Evolutionary conservation across 1,140 invertebrate species (phyloP), one percentile per base, ranked within the genome.

Genomic region (Drepana arcuata): DNA sequence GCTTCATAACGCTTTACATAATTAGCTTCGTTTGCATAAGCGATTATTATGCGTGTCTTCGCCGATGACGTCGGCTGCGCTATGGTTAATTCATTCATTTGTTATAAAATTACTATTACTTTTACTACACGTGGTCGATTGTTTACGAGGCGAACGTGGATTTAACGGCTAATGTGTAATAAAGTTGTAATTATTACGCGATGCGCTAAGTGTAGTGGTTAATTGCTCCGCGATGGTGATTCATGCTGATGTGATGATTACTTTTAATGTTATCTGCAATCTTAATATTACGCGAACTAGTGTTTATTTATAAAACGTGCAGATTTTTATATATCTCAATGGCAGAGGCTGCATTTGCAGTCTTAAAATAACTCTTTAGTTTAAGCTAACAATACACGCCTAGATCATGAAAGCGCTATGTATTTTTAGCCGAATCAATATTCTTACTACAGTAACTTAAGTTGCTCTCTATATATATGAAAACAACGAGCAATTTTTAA

Each of bases 41-140:
- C 51, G 59, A 75, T 81, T 69, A 77, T 74, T 65, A 74, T 71
- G 74, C 67, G 67, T 79, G 71, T 77, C 71, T 77, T 68, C 66
- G 56, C 34, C 43, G 61, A 54, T 77, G 68, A 72, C 69, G 70
- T 61, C 37, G 48, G 45, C 34, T 40, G 56, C 53, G 60, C 62
- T 71, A 59, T 65, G 55, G 71, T 61, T 58, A 70, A 79, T 70
- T 64, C 69, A 75, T 77, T 72, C 68, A 60, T 71, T 67, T 63
- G 62, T 77, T 68, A 63, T 67, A 48, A 65, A 66, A 72, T 71
- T 70, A 72, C 65, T 56, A 55, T 50, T 61, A 58, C 57, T 60
- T 63, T 65, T 63, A 55, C 43, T 39, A 44, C 69, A 73, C 69
- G 69, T 73, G 65, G 41, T 51, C 40, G 52, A 57, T 57, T 66